phyloP scores from a whole-genome alignment of 1,140 invertebrate genomes.

The Neocloeon triangulifer region DNA sequence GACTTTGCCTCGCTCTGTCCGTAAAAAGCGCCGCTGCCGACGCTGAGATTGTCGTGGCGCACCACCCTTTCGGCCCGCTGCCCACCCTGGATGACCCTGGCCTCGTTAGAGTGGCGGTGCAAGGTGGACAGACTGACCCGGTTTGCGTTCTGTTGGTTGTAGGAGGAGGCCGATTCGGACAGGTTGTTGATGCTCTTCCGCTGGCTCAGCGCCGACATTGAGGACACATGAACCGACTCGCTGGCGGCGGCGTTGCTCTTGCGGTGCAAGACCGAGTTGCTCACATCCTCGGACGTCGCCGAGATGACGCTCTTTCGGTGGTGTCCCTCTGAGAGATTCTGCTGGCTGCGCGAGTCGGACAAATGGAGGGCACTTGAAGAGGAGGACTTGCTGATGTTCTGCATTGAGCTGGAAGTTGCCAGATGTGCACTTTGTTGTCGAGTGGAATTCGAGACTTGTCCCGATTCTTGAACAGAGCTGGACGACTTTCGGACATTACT shows the following conservation, averaged over 20 bases:
- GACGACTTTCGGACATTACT: too few relatives aligned
- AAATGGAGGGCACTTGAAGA: too few relatives aligned
- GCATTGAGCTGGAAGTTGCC: too few relatives aligned
- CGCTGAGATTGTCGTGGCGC: conserved; percentile 33
- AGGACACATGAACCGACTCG: conserved; percentile 33
- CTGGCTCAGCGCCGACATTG: conserved; percentile 51
- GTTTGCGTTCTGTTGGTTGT: conserved; percentile 34
- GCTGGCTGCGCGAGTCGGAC: too few relatives aligned
- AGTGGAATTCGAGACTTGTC: too few relatives aligned
- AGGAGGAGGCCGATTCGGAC: conserved; percentile 36
- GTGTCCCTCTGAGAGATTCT: too few relatives aligned
- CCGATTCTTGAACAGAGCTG: too few relatives aligned
- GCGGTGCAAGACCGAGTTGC: conserved; percentile 50
- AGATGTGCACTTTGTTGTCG: too few relatives aligned
- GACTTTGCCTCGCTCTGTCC: conserved; percentile 35
- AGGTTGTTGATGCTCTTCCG: conserved; percentile 55
- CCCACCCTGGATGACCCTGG: conserved; percentile 20
- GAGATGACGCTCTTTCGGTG: conserved; percentile 49
- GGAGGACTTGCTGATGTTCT: too few relatives aligned
- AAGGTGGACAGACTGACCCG: conserved; percentile 51
- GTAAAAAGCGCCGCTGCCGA: conserved; percentile 41
- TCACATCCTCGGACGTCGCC: conserved; percentile 38
- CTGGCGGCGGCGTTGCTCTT: conserved; percentile 32
- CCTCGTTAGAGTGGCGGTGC: conserved; percentile 23
- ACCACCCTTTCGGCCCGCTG: conserved; percentile 26